Percentiles rank a stretch among this genome's conserved stretches.
Conservation (phyloP, 2,797 vertebrate species). For the Pitangus sulphuratus region DNA sequence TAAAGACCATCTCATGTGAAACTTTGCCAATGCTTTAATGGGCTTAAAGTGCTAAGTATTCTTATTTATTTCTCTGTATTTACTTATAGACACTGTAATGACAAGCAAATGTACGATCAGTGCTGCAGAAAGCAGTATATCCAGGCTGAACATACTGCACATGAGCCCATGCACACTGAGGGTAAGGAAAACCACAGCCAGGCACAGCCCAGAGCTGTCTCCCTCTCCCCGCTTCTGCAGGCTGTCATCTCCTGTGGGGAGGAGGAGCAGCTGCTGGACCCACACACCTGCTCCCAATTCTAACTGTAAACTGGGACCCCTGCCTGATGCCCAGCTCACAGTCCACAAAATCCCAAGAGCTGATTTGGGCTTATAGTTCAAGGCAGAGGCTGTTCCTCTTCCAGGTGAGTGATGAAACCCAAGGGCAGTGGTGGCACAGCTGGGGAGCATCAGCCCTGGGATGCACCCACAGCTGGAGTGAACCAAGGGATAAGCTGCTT, state of each 20-base stretch:
- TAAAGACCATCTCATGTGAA: conserved; percentile 68
- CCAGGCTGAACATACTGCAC: background rate
- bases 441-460: background rate
- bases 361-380: background rate
- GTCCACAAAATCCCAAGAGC: background rate
- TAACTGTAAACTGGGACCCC: background rate
- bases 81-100: conserved; percentile 42
- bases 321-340: background rate
- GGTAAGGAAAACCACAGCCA: background rate
- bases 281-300: background rate
- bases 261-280: background rate
- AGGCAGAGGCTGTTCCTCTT: background rate
- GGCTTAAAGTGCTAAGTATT: conserved; percentile 64
- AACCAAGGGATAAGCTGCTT: background rate
- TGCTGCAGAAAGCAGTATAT: conserved; percentile 30
- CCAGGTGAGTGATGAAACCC: background rate
- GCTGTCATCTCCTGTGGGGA: background rate
- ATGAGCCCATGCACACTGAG: background rate
- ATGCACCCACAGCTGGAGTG: background rate
- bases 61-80: conserved; percentile 70
- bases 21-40: conserved; percentile 68
- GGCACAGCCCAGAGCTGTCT: fast-evolving
- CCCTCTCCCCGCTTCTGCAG: background rate
- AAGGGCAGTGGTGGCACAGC: background rate
- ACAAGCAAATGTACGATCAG: conserved; percentile 34